phyloP scores from a whole-genome alignment of 1,140 invertebrate species.

The Papilio xuthus region DNA sequence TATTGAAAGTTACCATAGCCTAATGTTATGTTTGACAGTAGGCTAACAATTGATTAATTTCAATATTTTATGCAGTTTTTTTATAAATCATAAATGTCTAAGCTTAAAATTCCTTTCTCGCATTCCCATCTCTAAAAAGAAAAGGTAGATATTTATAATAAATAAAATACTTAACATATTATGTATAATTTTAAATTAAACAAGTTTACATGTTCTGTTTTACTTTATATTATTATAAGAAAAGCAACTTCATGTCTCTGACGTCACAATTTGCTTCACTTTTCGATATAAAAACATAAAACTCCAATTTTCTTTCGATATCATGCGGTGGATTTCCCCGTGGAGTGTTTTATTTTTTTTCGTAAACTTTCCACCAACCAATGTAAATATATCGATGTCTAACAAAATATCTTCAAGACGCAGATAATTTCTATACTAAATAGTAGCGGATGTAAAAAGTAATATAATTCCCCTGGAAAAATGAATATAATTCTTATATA shows the following conservation, averaged over 20 bases:
- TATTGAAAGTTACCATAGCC: no score
- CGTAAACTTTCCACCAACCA: conserved; percentile 68
- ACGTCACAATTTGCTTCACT: not conserved
- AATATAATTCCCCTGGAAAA: not conserved
- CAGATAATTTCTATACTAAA: not conserved
- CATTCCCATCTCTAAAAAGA: no score
- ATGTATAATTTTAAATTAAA: not conserved
- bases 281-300: conserved; percentile 61
- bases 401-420: conserved; percentile 9
- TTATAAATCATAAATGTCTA: no score
- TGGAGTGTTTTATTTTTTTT: conserved; percentile 71
- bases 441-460: not conserved
- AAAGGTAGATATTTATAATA: not conserved
- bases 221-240: not conserved
- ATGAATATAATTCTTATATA: no score
- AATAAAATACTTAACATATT: not conserved
- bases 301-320: conserved; percentile 73
- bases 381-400: conserved; percentile 57
- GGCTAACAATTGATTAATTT: no score
- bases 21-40: no score
- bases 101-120: no score
- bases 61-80: no score
- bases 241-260: conserved; percentile 12
- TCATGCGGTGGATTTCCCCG: conserved; percentile 74
- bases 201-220: not conserved